A percentile compares a stretch with the other conserved stretches of the same genome.
These are phyloP conservation scores for Rhadinocentrus ornatus DNA, from an alignment of 2,797 vertebrate species.

Conservation along the genomic window DNA sequence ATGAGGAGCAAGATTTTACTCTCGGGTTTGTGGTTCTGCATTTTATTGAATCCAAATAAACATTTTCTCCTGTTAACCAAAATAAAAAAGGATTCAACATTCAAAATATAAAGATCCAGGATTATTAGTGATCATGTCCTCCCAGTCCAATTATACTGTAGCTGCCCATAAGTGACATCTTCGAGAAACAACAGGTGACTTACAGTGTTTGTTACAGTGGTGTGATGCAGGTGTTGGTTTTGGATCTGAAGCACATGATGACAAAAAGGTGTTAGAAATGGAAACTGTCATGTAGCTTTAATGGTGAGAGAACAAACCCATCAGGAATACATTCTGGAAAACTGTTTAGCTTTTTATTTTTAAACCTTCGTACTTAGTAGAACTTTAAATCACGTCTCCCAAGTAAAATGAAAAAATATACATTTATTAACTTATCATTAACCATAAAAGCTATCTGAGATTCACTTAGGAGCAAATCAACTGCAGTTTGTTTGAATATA, in stretches of 20 bases:
- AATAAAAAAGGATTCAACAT: slow-evolving; percentile 84
- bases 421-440: slow-evolving; percentile 74
- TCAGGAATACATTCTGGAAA: slow-evolving; percentile 75
- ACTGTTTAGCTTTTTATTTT: slow-evolving; percentile 30
- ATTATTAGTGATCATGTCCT: slow-evolving; percentile 68
- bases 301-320: slow-evolving; percentile 58
- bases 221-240: slow-evolving; percentile 38
- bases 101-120: slow-evolving; percentile 84
- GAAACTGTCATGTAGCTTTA: slow-evolving; percentile 49
- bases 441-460: slow-evolving; percentile 72
- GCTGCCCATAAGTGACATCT: slow-evolving; percentile 82
- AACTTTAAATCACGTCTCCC: slow-evolving; percentile 60
- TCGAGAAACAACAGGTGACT: slow-evolving; percentile 76
- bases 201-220: slow-evolving; percentile 54
- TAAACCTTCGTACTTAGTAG: slow-evolving; percentile 47
- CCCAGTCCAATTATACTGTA: slow-evolving; percentile 65
- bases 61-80: slow-evolving; percentile 79
- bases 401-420: slow-evolving; percentile 79
- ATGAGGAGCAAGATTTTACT: slow-evolving; percentile 50
- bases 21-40: slow-evolving; percentile 79
- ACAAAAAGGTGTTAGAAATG: slow-evolving; percentile 48
- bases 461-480: slow-evolving; percentile 65
- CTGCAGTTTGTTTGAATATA: slow-evolving; percentile 58
- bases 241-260: slow-evolving; percentile 45
- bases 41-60: slow-evolving; percentile 87